These are phyloP conservation scores for Peromyscus polionotus DNA, from an alignment of 2,113 vertebrate genomes.

Conservation along the genomic window DNA sequence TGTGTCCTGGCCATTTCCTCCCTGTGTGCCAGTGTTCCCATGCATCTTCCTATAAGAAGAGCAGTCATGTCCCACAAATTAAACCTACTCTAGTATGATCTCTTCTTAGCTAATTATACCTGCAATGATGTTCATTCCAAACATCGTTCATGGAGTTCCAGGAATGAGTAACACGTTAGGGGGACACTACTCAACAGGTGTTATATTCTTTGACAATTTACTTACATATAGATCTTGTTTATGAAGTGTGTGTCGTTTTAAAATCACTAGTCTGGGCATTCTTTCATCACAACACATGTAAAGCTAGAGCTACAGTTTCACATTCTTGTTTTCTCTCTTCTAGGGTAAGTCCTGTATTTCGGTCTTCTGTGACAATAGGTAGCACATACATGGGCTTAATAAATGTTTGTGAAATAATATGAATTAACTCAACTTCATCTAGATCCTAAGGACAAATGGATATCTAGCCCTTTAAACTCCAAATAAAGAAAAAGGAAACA, in stretches of 20 bases:
- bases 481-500: not conserved
- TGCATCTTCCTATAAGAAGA: not conserved
- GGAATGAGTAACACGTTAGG: not conserved
- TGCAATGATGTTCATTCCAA: not conserved
- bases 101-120: not conserved
- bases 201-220: not conserved
- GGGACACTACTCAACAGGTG: not conserved
- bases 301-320: not conserved
- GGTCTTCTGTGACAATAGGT: not conserved
- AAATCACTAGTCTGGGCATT: not conserved
- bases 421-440: not conserved
- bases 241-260: not conserved
- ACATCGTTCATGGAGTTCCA: not conserved
- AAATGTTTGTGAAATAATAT: not conserved
- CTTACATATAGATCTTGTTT: not conserved
- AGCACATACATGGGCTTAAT: not conserved
- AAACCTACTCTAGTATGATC: too few species aligned
- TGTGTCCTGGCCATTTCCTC: not conserved
- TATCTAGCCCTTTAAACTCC: not conserved
- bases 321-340: not conserved
- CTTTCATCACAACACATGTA: not conserved
- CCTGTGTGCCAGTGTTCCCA: not conserved
- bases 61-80: not conserved
- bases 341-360: not conserved
- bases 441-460: not conserved